Evolutionary conservation across 2,888 invertebrate species (phyloP), one percentile per base, ranked within the genome.

Genomic region (Eupithecia subumbrata): DNA sequence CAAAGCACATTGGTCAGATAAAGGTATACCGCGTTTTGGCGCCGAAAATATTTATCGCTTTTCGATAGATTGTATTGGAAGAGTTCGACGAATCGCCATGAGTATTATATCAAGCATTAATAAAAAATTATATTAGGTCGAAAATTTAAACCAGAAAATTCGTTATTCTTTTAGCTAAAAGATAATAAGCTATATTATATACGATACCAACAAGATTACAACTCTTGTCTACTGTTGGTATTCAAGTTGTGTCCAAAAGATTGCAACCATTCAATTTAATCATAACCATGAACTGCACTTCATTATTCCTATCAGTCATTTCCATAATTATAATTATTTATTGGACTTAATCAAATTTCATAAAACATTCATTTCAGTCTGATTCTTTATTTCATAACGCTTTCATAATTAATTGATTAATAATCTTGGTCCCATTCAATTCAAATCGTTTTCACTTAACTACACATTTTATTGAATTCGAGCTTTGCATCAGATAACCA

Each of bases 1-100:
- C 98, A 72, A 97, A 97, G 84, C 97, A 98, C 91, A 96, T 97
- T 90, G 97, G 97, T 69, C 96, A 96, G 83, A 97, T 97, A 68
- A 96, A 97, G 91, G 97, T 95, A 95, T 68, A n/a, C 34, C 16
- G 34, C 12, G 34, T 18, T 37, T 30, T 43, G 22, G 22, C 56
- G 60, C 5, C 60, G 14, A 60, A 22, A 60, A 60, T 60, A 25
- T 60, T 25, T 60, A 25, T 14, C 0, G 60, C 60, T 60, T 60
- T 60, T 25, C 5, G 60, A 12, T 14, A n/a, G n/a, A n/a, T n/a
- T n/a, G n/a, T n/a, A n/a, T n/a, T n/a, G n/a, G n/a, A n/a, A 12
- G 22, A 56, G 22, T 60, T 60, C 5, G 25, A 60, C 22, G 60
- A 22, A 60, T 60, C 22, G 56, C 25, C 14, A 60, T 60, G 11